Base-by-base conservation (phyloP, 1,140 invertebrate genomes). In the Ladona fulva region DNA sequence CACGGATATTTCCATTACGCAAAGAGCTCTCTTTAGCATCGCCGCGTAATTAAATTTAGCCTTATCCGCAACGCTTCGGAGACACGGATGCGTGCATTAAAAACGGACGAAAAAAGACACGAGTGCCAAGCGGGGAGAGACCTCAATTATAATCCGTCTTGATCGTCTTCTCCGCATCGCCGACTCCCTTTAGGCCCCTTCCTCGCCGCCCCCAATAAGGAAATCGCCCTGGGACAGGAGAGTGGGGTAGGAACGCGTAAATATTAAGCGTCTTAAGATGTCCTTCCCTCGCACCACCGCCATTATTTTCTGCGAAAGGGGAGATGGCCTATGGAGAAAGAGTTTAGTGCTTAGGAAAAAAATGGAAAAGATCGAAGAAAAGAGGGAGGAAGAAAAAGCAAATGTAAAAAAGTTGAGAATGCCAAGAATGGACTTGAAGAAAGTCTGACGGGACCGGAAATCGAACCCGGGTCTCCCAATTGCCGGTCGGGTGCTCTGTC, bases 81-180 rank as follows among this genome's bases (percentile, higher is more conserved):
- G 52, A 22, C 16, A 66, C 52, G 52, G 52, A 22, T 16, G 52
- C 14, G 52, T 19, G 52, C 14, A 66, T 16, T 16, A 66, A 22
- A 66, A 66, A 66, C 14, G n/a, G 14, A 12, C n/a, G 3, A 12
- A 66, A 16, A 66, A 66, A 66, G 10, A 19, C 44, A 52, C 3
- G 52, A 66, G 52, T 19, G 52, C 16, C n/a, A 22, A 16, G 5
- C 52, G 52, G 52, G 52, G 52, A 66, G 52, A 66, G 52, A 12
- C 52, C 52, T 66, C 52, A 66, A 66, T 66, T 66, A 66, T 22
- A 66, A 66, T 66, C 52, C 52, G 52, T 66, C 52, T 66, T 66
- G 52, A 66, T 66, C 52, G 52, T 5, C 12, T 3, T 3, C 52
- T 16, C 52, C 44, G 44, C 10, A 52, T 10, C 44, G 44, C 10